Percentiles rank a stretch among this genome's conserved stretches.
Conservation (phyloP, 2,888 invertebrate species). For the Hesperia comma region DNA sequence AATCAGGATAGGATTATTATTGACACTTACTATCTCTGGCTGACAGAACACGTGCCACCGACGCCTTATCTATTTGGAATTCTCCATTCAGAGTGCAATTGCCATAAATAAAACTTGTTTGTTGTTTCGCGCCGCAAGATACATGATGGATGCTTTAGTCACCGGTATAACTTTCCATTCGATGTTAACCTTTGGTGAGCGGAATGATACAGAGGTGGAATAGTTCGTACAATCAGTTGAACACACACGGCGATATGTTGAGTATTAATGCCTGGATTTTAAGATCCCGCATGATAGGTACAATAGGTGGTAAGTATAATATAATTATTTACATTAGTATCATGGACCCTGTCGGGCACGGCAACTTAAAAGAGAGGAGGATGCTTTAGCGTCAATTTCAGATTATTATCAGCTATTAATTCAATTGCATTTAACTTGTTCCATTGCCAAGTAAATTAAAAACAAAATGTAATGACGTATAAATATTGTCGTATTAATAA, state of each 20-base stretch:
- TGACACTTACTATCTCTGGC: constrained; percentile 48
- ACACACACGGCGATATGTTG: background rate
- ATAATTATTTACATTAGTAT: too few species aligned
- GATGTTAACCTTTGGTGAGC: background rate
- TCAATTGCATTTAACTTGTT: too few species aligned
- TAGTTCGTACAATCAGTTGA: background rate
- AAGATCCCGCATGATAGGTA: too few species aligned
- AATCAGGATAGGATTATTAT: constrained; percentile 47
- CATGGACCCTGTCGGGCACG: too few species aligned
- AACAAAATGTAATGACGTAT: too few species aligned
- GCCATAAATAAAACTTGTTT: constrained; percentile 32
- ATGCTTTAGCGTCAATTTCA: too few species aligned
- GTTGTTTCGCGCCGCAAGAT: constrained; percentile 18
- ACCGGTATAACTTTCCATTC: constrained; percentile 25
- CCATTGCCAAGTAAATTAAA: too few species aligned
- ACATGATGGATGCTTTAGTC: constrained; percentile 21
- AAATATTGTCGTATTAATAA: too few species aligned
- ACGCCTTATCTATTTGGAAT: constrained; percentile 50
- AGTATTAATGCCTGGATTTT: too few species aligned
- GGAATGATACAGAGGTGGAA: constrained; percentile 2
- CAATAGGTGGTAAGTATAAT: too few species aligned
- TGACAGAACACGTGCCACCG: constrained; percentile 51
- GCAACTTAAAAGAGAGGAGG: too few species aligned
- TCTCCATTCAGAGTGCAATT: constrained; percentile 45
- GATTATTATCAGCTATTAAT: too few species aligned